Evolutionary conservation across 2,113 vertebrate genomes (phyloP).

Genomic region (Desmodus rotundus): DNA sequence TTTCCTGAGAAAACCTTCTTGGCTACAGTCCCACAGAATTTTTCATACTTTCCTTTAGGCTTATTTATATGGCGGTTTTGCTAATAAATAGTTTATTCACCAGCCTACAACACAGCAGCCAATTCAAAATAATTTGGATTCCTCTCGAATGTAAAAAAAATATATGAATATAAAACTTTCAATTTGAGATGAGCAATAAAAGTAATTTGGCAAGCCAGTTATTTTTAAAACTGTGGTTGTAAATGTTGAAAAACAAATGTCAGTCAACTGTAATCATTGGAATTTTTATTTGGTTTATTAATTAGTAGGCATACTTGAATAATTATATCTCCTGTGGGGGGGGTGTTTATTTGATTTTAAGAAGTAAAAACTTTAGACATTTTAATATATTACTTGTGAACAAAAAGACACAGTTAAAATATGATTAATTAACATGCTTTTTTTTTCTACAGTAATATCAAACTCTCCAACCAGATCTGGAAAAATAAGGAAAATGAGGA

Average conservation of each 20-base stretch:
- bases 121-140: constrained; percentile 7
- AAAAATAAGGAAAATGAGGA: constrained; percentile 50
- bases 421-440: constrained; percentile 25
- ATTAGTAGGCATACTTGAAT: neutral
- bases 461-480: neutral
- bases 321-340: neutral
- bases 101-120: neutral
- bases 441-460: constrained; percentile 3
- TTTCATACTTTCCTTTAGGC: constrained; percentile 24
- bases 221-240: constrained; percentile 35
- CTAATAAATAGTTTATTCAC: constrained; percentile 28
- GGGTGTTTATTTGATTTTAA: constrained; percentile 2
- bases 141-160: neutral
- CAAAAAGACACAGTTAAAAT: constrained; percentile 37
- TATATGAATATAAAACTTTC: neutral
- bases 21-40: neutral
- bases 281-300: constrained; percentile 25
- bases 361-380: neutral
- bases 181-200: constrained; percentile 1
- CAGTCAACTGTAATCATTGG: neutral
- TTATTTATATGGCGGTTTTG: constrained; percentile 35
- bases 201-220: neutral
- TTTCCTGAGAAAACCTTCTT: neutral
- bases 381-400: neutral
- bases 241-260: constrained; percentile 8